These are phyloP conservation scores for Rotaria magnacalcarata DNA, from an alignment of 2,888 invertebrate species.

Conservation along the genomic window DNA sequence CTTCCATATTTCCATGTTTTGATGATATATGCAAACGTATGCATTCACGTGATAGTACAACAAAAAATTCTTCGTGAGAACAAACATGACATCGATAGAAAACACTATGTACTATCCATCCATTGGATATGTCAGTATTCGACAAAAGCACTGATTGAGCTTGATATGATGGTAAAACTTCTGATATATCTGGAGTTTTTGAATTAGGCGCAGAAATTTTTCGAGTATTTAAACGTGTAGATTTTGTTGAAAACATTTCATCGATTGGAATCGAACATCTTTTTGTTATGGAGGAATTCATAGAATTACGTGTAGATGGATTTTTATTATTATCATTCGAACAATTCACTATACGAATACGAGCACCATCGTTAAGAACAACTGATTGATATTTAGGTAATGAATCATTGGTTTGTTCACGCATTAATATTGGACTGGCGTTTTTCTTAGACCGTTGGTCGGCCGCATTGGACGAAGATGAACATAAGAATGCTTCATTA, in stretches of 20 bases:
- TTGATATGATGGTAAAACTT: not conserved
- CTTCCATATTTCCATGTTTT: slow-evolving; percentile 36
- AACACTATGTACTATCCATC: not conserved
- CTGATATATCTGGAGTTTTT: not conserved
- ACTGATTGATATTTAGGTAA: slow-evolving; percentile 9
- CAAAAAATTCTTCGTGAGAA: slow-evolving; percentile 2
- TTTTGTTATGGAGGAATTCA: not conserved
- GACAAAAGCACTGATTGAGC: not conserved
- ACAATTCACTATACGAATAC: not conserved
- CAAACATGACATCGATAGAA: slow-evolving; percentile 31
- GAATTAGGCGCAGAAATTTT: not conserved
- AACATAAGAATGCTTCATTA: not conserved
- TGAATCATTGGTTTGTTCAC: not conserved
- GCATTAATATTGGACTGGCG: not conserved
- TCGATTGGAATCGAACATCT: not conserved
- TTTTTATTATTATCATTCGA: not conserved
- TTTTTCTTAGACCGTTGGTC: not conserved
- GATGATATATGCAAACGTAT: slow-evolving; percentile 30
- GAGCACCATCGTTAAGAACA: slow-evolving; percentile 8
- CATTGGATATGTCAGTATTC: not conserved
- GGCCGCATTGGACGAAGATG: not conserved
- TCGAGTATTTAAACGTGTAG: not conserved
- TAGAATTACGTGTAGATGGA: not conserved
- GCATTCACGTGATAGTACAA: slow-evolving; percentile 6
- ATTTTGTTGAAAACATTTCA: not conserved